Conservation (phyloP, 2,797 vertebrate genomes). For the Craterocephalus amniculus region DNA sequence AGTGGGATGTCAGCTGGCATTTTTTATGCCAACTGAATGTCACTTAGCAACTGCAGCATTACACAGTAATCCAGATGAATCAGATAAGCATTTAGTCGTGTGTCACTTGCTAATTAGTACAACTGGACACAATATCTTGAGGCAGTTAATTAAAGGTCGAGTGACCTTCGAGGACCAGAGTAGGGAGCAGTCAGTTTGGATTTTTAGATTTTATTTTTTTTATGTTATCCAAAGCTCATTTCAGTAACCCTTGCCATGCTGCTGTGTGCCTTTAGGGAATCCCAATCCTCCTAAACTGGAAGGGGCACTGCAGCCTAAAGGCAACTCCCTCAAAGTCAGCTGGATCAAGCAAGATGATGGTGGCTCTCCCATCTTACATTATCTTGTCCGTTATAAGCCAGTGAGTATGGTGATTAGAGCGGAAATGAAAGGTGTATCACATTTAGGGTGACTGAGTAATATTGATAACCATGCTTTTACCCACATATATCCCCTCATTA, state of each 20-base stretch:
- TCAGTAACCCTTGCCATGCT: constrained; percentile 35
- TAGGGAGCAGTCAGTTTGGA: constrained; percentile 25
- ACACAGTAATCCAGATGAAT: constrained; percentile 61
- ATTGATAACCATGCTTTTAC: no score
- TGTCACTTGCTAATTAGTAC: constrained; percentile 69
- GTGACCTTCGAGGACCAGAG: constrained; percentile 39
- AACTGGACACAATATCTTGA: constrained; percentile 42
- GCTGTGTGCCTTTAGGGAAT: constrained; percentile 87
- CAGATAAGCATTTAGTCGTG: constrained; percentile 64
- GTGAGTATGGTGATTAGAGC: constrained; percentile 84
- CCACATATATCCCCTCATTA: no score
- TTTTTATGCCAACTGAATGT: constrained; percentile 56
- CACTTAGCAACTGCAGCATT: constrained; percentile 48
- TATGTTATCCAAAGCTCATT: constrained; percentile 7
- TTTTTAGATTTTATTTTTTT: constrained; percentile 1
- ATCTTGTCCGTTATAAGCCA: constrained; percentile 92
- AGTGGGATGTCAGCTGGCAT: constrained; percentile 43
- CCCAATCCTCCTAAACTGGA: constrained; percentile 94
- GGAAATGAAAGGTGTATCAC: neutral
- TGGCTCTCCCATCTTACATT: constrained; percentile 94
- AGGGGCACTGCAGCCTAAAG: constrained; percentile 88
- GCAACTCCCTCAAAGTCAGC: constrained; percentile 91
- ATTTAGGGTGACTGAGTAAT: neutral
- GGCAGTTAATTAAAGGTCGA: constrained; percentile 45
- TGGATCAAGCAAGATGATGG: constrained; percentile 97